Percentiles rank a stretch among this genome's conserved stretches.
These are phyloP conservation scores for Synaphobranchus kaupii DNA, from an alignment of 2,797 vertebrate species.

Conservation along the genomic window DNA sequence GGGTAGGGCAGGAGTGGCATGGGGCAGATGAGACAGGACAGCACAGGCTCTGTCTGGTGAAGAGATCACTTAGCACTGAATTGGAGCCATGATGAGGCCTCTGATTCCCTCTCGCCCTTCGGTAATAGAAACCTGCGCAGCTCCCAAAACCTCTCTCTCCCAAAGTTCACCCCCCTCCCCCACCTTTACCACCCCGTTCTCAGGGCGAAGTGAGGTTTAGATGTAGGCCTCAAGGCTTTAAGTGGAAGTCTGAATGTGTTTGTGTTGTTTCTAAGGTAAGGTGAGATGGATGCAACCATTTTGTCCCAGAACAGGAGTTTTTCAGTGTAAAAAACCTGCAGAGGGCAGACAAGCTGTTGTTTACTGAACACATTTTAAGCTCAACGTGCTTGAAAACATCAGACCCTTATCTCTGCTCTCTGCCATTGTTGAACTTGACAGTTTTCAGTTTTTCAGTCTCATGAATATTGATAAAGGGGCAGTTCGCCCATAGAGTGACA, in stretches of 20 bases:
- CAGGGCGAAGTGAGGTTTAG: neutral
- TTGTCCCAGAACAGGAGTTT: neutral
- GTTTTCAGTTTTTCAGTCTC: neutral
- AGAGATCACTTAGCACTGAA: slow-evolving; percentile 41
- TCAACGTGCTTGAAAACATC: neutral
- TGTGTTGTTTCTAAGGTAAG: slow-evolving; percentile 8
- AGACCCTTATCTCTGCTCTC: neutral
- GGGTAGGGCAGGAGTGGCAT: slow-evolving; percentile 27
- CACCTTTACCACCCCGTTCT: neutral
- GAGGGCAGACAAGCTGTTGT: slow-evolving; percentile 6
- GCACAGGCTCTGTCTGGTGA: slow-evolving; percentile 30
- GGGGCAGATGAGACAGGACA: slow-evolving; percentile 43
- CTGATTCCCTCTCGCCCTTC: slow-evolving; percentile 25
- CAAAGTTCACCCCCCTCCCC: neutral
- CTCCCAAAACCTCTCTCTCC: neutral
- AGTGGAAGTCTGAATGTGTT: slow-evolving; percentile 29
- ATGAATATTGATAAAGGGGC: neutral
- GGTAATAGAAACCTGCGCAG: slow-evolving; percentile 14
- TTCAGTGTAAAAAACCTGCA: neutral
- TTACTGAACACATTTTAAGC: neutral
- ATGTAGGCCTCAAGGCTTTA: slow-evolving; percentile 9
- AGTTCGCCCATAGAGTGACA: neutral
- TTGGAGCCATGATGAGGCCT: slow-evolving; percentile 41
- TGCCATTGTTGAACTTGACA: neutral
- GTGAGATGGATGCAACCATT: neutral